A percentile compares a stretch with the other conserved stretches of the same genome.
Conservation (phyloP, 92 coral and sea anemone genomes). For the Phenganax subtilis region DNA sequence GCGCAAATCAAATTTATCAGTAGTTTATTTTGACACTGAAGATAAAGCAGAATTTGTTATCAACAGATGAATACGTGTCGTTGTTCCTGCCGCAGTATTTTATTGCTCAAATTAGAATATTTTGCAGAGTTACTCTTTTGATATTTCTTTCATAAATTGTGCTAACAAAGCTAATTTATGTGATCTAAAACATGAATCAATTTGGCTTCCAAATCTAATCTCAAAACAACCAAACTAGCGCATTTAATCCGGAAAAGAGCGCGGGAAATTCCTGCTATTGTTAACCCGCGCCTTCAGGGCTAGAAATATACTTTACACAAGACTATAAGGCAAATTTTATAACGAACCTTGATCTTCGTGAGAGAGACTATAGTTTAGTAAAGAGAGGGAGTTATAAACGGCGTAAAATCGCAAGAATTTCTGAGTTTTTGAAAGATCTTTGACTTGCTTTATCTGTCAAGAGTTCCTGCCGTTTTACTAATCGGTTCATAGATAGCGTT, state of each 20-base stretch:
- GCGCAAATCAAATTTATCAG: too few relatives aligned
- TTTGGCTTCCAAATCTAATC: background rate
- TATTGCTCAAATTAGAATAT: background rate
- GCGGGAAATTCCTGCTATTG: constrained; percentile 23
- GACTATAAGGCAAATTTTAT: background rate
- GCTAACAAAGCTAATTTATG: background rate
- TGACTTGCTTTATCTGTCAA: background rate
- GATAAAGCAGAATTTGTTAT: background rate
- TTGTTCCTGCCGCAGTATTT: background rate
- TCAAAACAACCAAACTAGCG: constrained; percentile 12
- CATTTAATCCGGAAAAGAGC: background rate
- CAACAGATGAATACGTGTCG: background rate
- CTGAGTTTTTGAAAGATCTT: background rate
- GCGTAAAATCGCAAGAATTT: background rate
- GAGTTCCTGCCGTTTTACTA: background rate
- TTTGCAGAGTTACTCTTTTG: background rate
- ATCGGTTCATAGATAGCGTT: constrained; percentile 34
- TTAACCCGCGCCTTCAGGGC: background rate
- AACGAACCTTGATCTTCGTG: background rate
- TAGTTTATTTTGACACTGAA: background rate
- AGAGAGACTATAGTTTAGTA: background rate
- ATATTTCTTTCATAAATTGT: background rate
- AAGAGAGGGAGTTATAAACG: background rate
- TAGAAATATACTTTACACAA: too few relatives aligned
- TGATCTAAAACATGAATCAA: background rate